Conservation (phyloP, 2,797 vertebrate genomes). For the Sebastes taczanowskii region DNA sequence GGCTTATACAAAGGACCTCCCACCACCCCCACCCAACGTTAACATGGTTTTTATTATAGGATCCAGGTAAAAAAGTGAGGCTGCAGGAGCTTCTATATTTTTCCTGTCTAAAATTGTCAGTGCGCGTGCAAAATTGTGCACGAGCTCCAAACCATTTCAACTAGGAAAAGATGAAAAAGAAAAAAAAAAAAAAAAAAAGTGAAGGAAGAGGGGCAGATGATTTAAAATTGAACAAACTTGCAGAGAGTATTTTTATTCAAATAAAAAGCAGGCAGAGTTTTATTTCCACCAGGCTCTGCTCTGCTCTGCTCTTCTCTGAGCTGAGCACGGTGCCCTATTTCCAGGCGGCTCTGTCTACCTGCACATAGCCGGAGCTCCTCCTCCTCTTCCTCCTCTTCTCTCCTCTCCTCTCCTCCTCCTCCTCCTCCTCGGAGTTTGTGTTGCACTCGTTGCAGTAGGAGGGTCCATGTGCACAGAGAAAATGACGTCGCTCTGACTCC, state of each 20-base stretch:
- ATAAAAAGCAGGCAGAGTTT: neutral
- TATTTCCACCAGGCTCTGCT: too few species aligned
- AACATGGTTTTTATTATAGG: neutral
- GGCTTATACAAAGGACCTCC: too few species aligned
- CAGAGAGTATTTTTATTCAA: neutral
- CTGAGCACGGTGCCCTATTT: slow-evolving; percentile 70
- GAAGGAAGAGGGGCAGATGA: neutral
- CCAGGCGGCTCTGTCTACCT: slow-evolving; percentile 74
- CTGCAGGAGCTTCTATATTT: too few species aligned
- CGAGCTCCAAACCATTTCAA: neutral
- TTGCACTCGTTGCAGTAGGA: slow-evolving; percentile 85
- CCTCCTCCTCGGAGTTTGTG: slow-evolving; percentile 70
- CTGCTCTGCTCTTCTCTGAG: neutral
- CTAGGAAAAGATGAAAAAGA: neutral
- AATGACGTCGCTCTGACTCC: slow-evolving; percentile 82
- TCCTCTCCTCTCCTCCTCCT: neutral
- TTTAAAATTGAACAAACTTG: neutral
- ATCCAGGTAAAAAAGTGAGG: neutral
- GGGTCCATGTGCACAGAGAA: slow-evolving; percentile 80
- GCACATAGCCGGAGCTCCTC: slow-evolving; percentile 49
- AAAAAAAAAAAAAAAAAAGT: neutral
- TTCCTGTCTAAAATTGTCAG: neutral
- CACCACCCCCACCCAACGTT: neutral
- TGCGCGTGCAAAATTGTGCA: neutral
- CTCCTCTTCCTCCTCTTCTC: neutral